These are phyloP conservation scores for Eupithecia subfuscata DNA, from an alignment of 2,888 invertebrate species.

Conservation along the genomic window DNA sequence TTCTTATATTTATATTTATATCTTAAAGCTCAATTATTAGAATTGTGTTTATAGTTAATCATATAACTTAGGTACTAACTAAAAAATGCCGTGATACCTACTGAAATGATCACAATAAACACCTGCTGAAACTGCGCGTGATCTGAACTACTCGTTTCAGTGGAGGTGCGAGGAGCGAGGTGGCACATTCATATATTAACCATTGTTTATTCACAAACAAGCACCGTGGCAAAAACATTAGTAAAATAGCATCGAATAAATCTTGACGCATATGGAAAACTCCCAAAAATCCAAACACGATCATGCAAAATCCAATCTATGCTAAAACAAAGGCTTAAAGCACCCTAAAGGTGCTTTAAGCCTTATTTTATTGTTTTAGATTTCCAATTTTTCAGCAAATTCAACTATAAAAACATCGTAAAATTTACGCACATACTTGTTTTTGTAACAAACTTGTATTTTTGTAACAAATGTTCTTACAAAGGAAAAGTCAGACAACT, in stretches of 20 bases:
- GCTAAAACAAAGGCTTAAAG: too few species aligned
- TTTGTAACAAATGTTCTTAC: background rate
- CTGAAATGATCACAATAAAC: background rate
- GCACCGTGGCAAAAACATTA: background rate
- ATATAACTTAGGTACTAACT: background rate
- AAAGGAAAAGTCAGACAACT: background rate
- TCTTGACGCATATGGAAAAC: background rate
- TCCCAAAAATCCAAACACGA: background rate
- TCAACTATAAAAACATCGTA: too few species aligned
- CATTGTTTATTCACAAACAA: background rate
- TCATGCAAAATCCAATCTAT: too few species aligned
- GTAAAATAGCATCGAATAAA: background rate
- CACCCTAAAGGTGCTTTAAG: too few species aligned
- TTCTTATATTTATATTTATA: background rate
- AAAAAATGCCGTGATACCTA: background rate
- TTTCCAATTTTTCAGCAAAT: too few species aligned
- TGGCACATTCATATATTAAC: background rate
- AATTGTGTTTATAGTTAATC: background rate
- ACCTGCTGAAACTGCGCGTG: background rate
- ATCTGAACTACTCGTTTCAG: background rate
- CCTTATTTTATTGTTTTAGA: too few species aligned
- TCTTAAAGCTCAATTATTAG: background rate
- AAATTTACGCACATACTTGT: background rate
- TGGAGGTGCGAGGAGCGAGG: background rate
- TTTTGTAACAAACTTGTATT: too few species aligned